Conservation (phyloP, 2,888 invertebrate species). For the Parochlus steinenii region DNA sequence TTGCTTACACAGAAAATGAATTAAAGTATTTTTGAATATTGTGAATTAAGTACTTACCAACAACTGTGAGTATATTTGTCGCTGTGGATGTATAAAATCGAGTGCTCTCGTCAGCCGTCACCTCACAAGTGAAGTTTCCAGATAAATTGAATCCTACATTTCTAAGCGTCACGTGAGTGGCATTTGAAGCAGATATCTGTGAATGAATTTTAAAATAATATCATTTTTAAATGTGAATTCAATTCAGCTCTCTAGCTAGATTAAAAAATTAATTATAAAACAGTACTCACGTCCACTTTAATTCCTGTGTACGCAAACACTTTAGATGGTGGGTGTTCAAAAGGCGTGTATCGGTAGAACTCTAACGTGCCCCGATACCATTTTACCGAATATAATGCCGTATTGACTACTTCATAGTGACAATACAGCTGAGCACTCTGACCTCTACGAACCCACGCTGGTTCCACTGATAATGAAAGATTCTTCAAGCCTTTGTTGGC, state of each 20-base stretch:
- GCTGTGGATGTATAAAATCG: constrained; percentile 47
- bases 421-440: constrained; percentile 42
- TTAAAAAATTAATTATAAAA: too few relatives aligned
- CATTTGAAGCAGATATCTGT: constrained; percentile 49
- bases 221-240: constrained; percentile 1
- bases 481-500: constrained; percentile 35
- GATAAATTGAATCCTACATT: constrained; percentile 49
- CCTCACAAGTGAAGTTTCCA: constrained; percentile 56
- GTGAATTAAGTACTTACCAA: constrained; percentile 41
- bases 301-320: constrained; percentile 48
- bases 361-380: constrained; percentile 52
- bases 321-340: constrained; percentile 44
- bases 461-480: constrained; percentile 37
- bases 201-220: constrained; percentile 17
- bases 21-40: too few relatives aligned
- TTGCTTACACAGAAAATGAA: too few relatives aligned
- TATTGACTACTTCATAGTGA: constrained; percentile 45
- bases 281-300: constrained; percentile 47
- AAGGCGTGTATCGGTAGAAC: constrained; percentile 50
- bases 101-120: constrained; percentile 45
- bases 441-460: constrained; percentile 41
- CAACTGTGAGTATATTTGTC: constrained; percentile 49
- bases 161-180: constrained; percentile 48
- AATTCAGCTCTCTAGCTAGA: too few relatives aligned
- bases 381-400: constrained; percentile 49